Evolutionary conservation across 2,797 vertebrate genomes (phyloP), one percentile per base, ranked within the genome.

Genomic region (Spea hammondii): DNA sequence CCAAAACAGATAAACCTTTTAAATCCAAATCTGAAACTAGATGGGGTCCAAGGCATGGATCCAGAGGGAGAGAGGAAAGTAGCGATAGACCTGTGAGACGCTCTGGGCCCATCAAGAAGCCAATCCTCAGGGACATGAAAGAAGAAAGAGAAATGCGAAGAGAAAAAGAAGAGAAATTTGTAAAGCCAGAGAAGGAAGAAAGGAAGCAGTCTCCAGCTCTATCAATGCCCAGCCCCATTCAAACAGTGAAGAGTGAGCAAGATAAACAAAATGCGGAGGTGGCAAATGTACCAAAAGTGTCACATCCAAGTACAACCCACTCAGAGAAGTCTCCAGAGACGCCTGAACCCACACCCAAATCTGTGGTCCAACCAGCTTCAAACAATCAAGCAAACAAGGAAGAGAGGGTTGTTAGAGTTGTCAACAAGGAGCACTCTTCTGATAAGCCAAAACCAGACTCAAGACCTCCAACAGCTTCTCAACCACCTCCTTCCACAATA

Each of bases 41-140:
- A 4, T 99, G 97, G 98, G 97, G 95, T 60, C 96, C 96, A 50
- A 91, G 95, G 75, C 92, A 95, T 4, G 90, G 93, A 9, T 88
- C 92, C 0, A 92, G 89, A 47, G 93, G 95, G 79, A 93, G 96
- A 85, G 96, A 99, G 0, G 97, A 97, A 64, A 92, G 94, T 0
- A 86, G 89, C 0, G 96, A 99, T 5, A 93, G 97, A 77, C 97
- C 96, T 0, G 78, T 98, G 13, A 95, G 98, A 82, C 91, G 98
- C 85, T 98, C 97, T 0, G 98, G 98, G 17, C 98, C 97, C 17
- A 99, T 99, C 87, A 99, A 99, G 86, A 99, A 99, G 74, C 98
- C 98, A 6, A 92, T 99, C 13, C 91, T 99, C 17, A 92, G 97
- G 83, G 98, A 99, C 84, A 99, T 99, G 97, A 99, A 98, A 85